Base-by-base conservation (phyloP, 2,888 invertebrate genomes). In the Calliopum simillimum region DNA sequence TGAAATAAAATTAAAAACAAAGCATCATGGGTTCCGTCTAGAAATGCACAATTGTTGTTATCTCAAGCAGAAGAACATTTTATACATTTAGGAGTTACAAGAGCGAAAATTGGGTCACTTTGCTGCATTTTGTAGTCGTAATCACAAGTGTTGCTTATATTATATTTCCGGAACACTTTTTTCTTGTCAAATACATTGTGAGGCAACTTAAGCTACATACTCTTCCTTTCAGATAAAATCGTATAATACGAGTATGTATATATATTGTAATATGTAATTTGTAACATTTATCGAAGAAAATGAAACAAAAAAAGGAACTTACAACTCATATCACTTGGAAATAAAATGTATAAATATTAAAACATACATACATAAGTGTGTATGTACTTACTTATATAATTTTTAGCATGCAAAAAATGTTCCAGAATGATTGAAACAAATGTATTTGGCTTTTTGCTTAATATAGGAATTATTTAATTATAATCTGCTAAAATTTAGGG, bases 141-240 rank as follows among this genome's bases (percentile, higher is more conserved):
- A 74, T 70, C 74, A 68, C 53, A 64, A 65, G 43, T 56, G 62
- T 49, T 58, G 49, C 63, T 72, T 73, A 75, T 74, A 77, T 74
- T 78, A 77, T 75, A 77, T 78, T 75, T 78, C 78, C 78, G 78
- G 78, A 78, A 75, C 71, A 74, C 67, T 74, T 73, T 61, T 53
- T 53, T 61, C 46, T 13, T 33, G 33, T 33, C 33, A 21, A 58
- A 43, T 61, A 6, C 23, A 59, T 11, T 21, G 5, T 11, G 41
- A 63, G 21, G 33, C 56, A 58, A 25, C 46, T 23, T 47, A 41
- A 51, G 59, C 53, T 13, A 68, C 53, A 21, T 46, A 53, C 68
- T 75, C 74, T 73, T 75, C 74, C 74, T 74, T 73, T 75, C 58
- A 47, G 74, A 74, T 74, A 74, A 73, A 75, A 72, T 21, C 4